Conservation (phyloP, 92 coral and sea anemone genomes). For the Epizoanthus ramosus region DNA sequence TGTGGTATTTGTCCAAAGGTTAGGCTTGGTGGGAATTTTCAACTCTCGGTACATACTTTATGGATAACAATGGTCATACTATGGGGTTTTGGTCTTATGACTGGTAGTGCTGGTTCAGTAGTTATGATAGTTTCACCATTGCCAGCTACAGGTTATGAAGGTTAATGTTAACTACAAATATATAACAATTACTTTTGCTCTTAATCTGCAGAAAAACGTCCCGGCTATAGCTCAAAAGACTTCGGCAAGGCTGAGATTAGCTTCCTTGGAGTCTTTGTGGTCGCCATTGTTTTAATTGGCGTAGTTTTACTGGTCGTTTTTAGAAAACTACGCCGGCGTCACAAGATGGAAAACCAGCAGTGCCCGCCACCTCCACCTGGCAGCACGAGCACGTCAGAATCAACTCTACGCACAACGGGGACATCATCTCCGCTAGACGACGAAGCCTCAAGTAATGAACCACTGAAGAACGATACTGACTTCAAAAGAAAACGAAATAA, state of each 20-base stretch:
- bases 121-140: no score
- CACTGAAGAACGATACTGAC: slow-evolving; percentile 46
- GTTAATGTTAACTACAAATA: not conserved
- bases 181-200: not conserved
- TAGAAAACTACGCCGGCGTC: slow-evolving; percentile 82
- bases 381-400: slow-evolving; percentile 92
- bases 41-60: no score
- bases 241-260: slow-evolving; percentile 76
- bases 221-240: slow-evolving; percentile 36
- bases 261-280: slow-evolving; percentile 83
- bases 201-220: slow-evolving; percentile 35
- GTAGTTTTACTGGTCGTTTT: slow-evolving; percentile 76
- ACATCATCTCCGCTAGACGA: slow-evolving; percentile 82
- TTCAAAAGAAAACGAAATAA: slow-evolving; percentile 51
- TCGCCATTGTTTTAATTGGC: slow-evolving; percentile 77
- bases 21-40: no score
- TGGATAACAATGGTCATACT: no score
- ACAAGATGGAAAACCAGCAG: slow-evolving; percentile 46
- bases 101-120: no score
- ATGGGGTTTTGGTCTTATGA: no score
- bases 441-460: slow-evolving; percentile 69
- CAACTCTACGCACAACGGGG: slow-evolving; percentile 80
- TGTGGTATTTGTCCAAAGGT: no score
- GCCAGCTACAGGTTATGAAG: no score
- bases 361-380: slow-evolving; percentile 74